Evolutionary conservation across 2,888 invertebrate genomes (phyloP).

Genomic region (Nomada goodeniana): DNA sequence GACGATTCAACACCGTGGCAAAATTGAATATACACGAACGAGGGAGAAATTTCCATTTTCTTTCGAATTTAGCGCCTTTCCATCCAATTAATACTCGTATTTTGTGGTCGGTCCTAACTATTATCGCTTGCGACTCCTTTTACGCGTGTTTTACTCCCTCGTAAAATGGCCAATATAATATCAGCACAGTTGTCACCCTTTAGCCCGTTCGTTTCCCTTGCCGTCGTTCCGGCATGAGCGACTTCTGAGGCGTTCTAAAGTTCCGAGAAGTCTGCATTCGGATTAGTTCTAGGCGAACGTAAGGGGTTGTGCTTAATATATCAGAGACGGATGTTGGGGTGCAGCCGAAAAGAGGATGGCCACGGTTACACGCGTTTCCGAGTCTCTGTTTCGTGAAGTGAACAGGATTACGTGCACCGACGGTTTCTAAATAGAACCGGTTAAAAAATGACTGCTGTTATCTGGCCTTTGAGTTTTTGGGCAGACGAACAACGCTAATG

Average conservation of each 20-base stretch:
- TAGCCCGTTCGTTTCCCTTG: neutral
- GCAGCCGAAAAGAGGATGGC: slow-evolving; percentile 43
- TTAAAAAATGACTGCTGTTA: neutral
- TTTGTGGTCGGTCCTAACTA: neutral
- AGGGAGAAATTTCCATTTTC: slow-evolving; percentile 3
- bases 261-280: slow-evolving; percentile 73
- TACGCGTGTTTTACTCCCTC: slow-evolving; percentile 25
- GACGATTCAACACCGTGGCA: neutral
- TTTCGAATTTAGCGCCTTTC: neutral
- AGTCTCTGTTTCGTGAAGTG: slow-evolving; percentile 15
- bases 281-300: slow-evolving; percentile 60
- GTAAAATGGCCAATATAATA: slow-evolving; percentile 51
- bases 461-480: neutral
- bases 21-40: neutral
- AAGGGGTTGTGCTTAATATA: slow-evolving; percentile 69
- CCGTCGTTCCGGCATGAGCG: slow-evolving; percentile 37
- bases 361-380: slow-evolving; percentile 21
- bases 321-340: slow-evolving; percentile 57
- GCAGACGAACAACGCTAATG: slow-evolving; percentile 12
- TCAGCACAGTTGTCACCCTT: slow-evolving; percentile 37
- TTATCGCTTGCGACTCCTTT: slow-evolving; percentile 6
- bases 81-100: slow-evolving; percentile 15
- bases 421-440: slow-evolving; percentile 31
- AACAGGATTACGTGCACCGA: slow-evolving; percentile 34
- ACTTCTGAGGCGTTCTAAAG: slow-evolving; percentile 50